A percentile compares a stretch with the other conserved stretches of the same genome.
Evolutionary conservation across 23 tunicate genomes (phyloP).

Genomic region (Ciona savignyi): DNA sequence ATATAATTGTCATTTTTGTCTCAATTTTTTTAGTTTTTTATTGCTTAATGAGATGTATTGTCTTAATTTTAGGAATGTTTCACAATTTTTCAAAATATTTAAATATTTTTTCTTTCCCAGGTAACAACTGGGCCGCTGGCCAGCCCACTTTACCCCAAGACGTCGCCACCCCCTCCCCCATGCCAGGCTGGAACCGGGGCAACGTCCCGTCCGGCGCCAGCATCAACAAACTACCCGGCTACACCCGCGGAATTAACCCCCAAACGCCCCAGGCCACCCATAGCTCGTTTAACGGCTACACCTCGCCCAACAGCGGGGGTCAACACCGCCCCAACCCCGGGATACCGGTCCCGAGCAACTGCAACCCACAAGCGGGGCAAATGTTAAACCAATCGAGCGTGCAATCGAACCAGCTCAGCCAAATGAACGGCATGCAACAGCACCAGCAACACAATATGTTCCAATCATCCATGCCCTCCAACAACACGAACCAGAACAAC

Average conservation of each 20-base stretch:
- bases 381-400: background rate
- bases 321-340: background rate
- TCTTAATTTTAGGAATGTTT: no score
- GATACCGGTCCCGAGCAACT: background rate
- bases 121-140: no score
- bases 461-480: background rate
- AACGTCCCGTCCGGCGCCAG: background rate
- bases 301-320: background rate
- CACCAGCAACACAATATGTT: conserved; percentile 9
- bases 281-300: background rate
- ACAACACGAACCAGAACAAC: conserved; percentile 1
- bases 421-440: background rate
- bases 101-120: no score
- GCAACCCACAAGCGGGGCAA: background rate
- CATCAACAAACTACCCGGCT: background rate
- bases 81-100: no score
- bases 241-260: background rate
- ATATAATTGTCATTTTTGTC: no score
- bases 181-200: background rate
- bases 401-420: background rate
- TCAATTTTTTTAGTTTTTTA: no score
- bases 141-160: no score
- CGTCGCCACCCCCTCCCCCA: no score
- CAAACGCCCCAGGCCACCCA: no score
- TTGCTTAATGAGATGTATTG: no score